Percentiles rank a stretch among this genome's conserved stretches.
These are phyloP conservation scores for Drosophila pegasa DNA, from an alignment of 2,888 invertebrate genomes.

Conservation along the genomic window DNA sequence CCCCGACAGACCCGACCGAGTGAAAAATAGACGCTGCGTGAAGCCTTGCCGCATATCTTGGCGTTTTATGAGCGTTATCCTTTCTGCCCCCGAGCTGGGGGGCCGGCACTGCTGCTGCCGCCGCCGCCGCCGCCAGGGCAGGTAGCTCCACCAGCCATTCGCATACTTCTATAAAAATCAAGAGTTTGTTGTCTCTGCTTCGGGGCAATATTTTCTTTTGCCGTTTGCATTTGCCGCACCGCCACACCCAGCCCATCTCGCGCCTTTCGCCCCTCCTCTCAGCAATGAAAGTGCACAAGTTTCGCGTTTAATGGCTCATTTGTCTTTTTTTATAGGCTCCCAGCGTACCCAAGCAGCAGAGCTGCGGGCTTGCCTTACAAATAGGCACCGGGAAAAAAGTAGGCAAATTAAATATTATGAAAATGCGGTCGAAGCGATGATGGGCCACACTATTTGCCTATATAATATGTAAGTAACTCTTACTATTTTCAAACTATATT, in stretches of 20 bases:
- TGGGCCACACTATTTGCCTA: background rate
- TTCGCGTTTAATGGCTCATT: constrained; percentile 79
- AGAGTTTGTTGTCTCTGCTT: constrained; percentile 80
- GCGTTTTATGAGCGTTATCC: constrained; percentile 78
- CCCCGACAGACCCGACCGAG: constrained; percentile 46
- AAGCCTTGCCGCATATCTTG: constrained; percentile 71
- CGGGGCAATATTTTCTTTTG: constrained; percentile 75
- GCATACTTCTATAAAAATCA: constrained; percentile 72
- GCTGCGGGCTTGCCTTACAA: constrained; percentile 22
- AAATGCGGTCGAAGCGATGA: constrained; percentile 17
- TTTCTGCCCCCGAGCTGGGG: constrained; percentile 32
- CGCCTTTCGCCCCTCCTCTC: constrained; percentile 16
- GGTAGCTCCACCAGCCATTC: constrained; percentile 31
- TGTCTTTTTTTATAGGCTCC: constrained; percentile 75
- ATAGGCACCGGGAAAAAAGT: constrained; percentile 19
- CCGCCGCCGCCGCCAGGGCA: constrained; percentile 36
- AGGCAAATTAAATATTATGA: constrained; percentile 48
- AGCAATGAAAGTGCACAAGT: constrained; percentile 79
- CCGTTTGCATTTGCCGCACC: constrained; percentile 56
- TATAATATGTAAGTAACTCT: background rate
- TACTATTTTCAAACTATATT: background rate
- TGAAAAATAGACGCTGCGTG: constrained; percentile 78
- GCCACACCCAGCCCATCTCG: constrained; percentile 2
- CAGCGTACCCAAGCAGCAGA: constrained; percentile 10
- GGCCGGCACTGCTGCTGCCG: constrained; percentile 11